A percentile compares a stretch with the other conserved stretches of the same genome.
Conservation (phyloP, 2,797 vertebrate genomes). For the Melanotaenia nigrans region DNA sequence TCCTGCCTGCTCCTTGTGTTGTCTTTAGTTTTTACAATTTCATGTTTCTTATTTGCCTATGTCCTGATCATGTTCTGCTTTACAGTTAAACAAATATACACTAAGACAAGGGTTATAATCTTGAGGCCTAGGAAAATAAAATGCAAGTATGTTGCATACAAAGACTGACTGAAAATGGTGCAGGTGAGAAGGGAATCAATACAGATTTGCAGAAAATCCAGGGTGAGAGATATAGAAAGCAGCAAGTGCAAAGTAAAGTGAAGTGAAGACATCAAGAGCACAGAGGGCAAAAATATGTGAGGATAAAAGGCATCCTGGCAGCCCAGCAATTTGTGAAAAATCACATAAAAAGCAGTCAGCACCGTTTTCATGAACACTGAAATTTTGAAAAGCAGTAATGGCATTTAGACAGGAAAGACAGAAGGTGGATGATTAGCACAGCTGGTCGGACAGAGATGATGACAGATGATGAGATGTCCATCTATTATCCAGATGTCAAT, state of each 20-base stretch:
- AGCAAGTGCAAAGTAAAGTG: slow-evolving; percentile 2
- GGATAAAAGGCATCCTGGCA: slow-evolving; percentile 58
- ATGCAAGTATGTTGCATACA: slow-evolving; percentile 8
- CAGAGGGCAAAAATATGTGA: slow-evolving; percentile 52
- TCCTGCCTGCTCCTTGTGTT: neutral
- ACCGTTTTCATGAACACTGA: slow-evolving; percentile 38
- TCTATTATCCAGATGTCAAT: slow-evolving; percentile 25
- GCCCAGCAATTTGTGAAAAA: slow-evolving; percentile 60
- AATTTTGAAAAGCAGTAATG: slow-evolving; percentile 51
- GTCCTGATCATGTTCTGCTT: neutral
- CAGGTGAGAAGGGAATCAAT: slow-evolving; percentile 34
- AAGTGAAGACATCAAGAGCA: slow-evolving; percentile 39
- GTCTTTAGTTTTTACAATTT: neutral
- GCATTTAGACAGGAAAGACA: slow-evolving; percentile 51
- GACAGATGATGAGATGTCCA: slow-evolving; percentile 16
- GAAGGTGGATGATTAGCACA: slow-evolving; percentile 53
- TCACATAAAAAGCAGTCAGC: slow-evolving; percentile 55
- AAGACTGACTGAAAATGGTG: slow-evolving; percentile 20
- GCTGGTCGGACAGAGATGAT: slow-evolving; percentile 44
- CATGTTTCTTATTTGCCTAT: neutral
- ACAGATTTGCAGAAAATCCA: slow-evolving; percentile 32
- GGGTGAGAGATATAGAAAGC: slow-evolving; percentile 38
- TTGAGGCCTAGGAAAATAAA: neutral
- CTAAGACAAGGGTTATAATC: neutral
- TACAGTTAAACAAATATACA: slow-evolving; percentile 8